Base-by-base conservation (phyloP, 2,888 invertebrate species). In the Sinodicranocentrus sp. region DNA sequence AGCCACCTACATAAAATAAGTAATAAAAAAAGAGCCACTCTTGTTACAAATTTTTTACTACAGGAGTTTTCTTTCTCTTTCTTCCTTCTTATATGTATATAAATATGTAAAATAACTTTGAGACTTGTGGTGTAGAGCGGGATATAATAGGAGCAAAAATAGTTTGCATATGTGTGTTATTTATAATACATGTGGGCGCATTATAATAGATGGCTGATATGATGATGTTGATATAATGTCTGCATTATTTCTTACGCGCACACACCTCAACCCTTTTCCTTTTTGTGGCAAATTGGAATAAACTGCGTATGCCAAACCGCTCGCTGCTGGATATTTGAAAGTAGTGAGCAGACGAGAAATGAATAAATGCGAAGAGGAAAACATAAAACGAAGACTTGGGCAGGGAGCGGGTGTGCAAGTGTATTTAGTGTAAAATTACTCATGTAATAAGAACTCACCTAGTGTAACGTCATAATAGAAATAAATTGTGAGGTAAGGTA, bases 241-340 rank as follows among this genome's bases (percentile, higher is more conserved):
- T 52, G n/a, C 52, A 52, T 59, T 63, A 33, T 28, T 63, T 19
- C 63, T 33, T 63, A 17, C 33, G 33, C 63, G 17, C 52, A 33
- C 63, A 63, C 21, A 21, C 57, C 57, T n/a, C 6, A 52, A 10
- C n/a, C n/a, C 52, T n/a, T 5, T 52, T 10, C 3, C 57, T n/a
- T 19, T 33, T 33, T 33, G 19, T 63, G 63, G 63, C 63, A 63
- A 63, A 63, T 63, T 63, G 63, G 28, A 63, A 63, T 63, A 63
- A 63, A 63, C 33, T 63, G 39, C 28, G 21, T 5, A 3, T 63
- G 33, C 33, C 28, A 52, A 52, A 63, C 63, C 2, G 28, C 57
- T 28, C 63, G 63, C 63, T 63, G 63, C 63, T 63, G 63, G 63
- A 63, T 63, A 63, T 28, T 63, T 28, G 28, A 63, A 33, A 63